Evolutionary conservation across 2,888 invertebrate genomes (phyloP).

Genomic region (Ectropis crepuscularia): DNA sequence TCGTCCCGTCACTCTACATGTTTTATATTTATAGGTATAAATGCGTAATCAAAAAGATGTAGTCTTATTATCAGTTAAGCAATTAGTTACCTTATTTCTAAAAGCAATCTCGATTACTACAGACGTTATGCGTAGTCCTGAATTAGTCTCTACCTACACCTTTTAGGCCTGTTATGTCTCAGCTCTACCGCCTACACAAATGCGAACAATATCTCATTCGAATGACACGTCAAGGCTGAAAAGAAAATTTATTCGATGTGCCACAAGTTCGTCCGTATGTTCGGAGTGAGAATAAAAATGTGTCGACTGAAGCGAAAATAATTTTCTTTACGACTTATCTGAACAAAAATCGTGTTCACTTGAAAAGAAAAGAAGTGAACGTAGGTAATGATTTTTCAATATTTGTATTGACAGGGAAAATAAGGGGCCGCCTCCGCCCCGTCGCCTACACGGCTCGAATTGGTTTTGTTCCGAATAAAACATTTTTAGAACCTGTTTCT

Average conservation of each 20-base stretch:
- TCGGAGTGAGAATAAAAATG: conserved; percentile 54
- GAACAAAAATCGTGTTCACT: conserved; percentile 59
- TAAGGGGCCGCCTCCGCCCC: conserved; percentile 52
- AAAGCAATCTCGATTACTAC: too few species aligned
- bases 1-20: too few species aligned
- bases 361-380: conserved; percentile 62
- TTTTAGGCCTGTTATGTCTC: too few species aligned
- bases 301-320: conserved; percentile 59
- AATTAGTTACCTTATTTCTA: too few species aligned
- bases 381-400: conserved; percentile 68
- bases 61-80: too few species aligned
- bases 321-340: conserved; percentile 60
- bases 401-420: conserved; percentile 68
- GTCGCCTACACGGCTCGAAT: conserved; percentile 47
- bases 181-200: background rate
- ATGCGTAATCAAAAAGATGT: too few species aligned
- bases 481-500: conserved; percentile 36
- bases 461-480: conserved; percentile 43
- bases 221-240: conserved; percentile 17
- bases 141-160: too few species aligned
- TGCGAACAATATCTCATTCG: conserved; percentile 16
- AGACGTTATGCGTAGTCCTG: too few species aligned
- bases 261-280: conserved; percentile 40
- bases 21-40: too few species aligned
- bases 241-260: conserved; percentile 23